Evolutionary conservation across 1,140 invertebrate genomes (phyloP), one percentile per base, ranked within the genome.

Genomic region (Amphibalanus amphitrite): DNA sequence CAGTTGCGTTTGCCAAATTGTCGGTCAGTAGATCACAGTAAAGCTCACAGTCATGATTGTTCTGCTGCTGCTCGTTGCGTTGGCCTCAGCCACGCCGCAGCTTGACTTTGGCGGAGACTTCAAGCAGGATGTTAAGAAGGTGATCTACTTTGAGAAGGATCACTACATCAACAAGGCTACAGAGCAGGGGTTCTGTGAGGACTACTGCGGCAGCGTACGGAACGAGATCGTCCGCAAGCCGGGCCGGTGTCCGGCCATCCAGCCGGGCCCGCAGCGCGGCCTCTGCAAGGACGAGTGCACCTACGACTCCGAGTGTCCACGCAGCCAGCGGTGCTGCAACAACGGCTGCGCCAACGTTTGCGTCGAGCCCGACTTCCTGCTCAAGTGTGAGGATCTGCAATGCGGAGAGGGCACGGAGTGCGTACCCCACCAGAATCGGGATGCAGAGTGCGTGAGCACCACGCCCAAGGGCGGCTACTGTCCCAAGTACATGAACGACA

Each of bases 251-350:
- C 47, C 47, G 6, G 10, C 1, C 13, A 59, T 59, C 47, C 47
- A 13, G 47, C 47, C 47, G 10, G 47, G 47, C 47, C 47, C 47
- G 20, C 47, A 13, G 47, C 47, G 47, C 47, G 13, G 40, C 68
- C 30, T 40, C 33, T 71, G 25, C 17, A 71, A 29, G 26, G 26
- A 71, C 65, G 47, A 67, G 23, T 67, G 65, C 28, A 26, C 26
- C 65, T 67, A 67, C 28, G 65, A 67, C 65, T 67, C 65, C 17
- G 65, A 67, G 65, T 67, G 65, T 67, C 65, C 65, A 17, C 65
- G 65, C n/a, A 26, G 65, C 26, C 65, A 67, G 28, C 65, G 65
- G n/a, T 67, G 65, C 28, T 67, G 65, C 47, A 59, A 59, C 47
- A 59, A 59, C 47, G 47, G 47, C 47, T 59, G 47, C 47, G 47